Percentiles rank a stretch among this genome's conserved stretches.
Conservation (phyloP, 2,113 vertebrate species). For the Xenopus borealis region DNA sequence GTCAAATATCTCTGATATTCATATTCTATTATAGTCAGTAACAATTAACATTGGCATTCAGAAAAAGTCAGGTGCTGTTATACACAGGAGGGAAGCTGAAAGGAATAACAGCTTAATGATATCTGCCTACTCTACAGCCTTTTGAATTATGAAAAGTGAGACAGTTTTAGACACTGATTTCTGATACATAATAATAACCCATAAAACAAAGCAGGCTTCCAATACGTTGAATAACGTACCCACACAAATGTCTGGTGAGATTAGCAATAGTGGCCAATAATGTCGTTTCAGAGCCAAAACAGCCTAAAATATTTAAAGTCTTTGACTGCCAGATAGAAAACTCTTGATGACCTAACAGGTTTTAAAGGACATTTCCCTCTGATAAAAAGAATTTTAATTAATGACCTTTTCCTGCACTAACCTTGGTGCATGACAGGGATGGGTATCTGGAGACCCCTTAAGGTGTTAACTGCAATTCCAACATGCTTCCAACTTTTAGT, state of each 20-base stretch:
- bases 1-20: constrained; percentile 74
- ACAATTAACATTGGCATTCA: constrained; percentile 80
- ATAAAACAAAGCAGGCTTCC: background rate
- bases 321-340: no score
- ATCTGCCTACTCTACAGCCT: constrained; percentile 47
- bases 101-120: constrained; percentile 64
- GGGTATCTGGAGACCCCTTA: no score
- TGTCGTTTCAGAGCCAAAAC: no score
- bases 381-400: no score
- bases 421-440: no score
- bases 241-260: background rate
- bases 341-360: no score
- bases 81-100: constrained; percentile 58
- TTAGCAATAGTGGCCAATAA: background rate
- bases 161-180: constrained; percentile 11
- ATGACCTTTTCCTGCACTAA: no score
- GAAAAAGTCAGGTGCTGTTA: constrained; percentile 75
- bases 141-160: constrained; percentile 43
- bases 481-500: no score
- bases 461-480: no score
- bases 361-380: no score
- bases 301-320: no score
- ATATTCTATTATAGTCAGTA: constrained; percentile 84
- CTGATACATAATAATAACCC: constrained; percentile 13
- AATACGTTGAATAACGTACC: background rate